A percentile compares a stretch with the other conserved stretches of the same genome.
These are phyloP conservation scores for Caracal caracal DNA, from an alignment of 2,113 vertebrate genomes.

Conservation along the genomic window DNA sequence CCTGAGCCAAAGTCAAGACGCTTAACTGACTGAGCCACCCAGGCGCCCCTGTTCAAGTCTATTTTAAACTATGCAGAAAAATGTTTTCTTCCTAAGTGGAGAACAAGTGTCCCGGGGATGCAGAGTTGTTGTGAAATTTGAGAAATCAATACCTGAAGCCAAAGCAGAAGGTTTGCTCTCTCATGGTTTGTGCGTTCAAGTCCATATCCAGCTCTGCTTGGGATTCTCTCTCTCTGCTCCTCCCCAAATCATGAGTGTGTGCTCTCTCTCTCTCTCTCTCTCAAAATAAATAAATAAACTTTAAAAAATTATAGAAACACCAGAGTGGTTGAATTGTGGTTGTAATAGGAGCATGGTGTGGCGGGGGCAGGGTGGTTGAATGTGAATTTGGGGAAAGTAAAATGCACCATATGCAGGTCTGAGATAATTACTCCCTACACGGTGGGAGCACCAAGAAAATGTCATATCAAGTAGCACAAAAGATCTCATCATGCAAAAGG, in stretches of 20 bases:
- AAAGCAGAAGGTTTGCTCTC: not conserved
- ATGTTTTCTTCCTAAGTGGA: not conserved
- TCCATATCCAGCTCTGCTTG: too few relatives aligned
- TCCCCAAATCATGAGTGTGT: too few relatives aligned
- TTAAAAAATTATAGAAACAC: not conserved
- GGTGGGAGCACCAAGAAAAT: not conserved
- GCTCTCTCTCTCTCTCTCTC: too few relatives aligned
- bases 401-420: not conserved
- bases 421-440: not conserved
- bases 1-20: too few relatives aligned
- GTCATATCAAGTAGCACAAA: not conserved
- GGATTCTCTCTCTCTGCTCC: too few relatives aligned
- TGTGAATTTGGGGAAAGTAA: constrained; percentile 18
- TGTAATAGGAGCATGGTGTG: not conserved
- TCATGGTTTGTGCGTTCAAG: too few relatives aligned
- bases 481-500: not conserved
- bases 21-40: too few relatives aligned
- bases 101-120: not conserved
- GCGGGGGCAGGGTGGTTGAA: not conserved
- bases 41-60: not conserved
- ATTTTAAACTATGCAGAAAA: not conserved
- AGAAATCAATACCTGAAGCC: not conserved
- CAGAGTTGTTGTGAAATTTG: not conserved
- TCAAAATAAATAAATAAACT: too few relatives aligned
- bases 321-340: not conserved